Base-by-base conservation (phyloP, 2,888 invertebrate species). In the Matsumyia berberina region DNA sequence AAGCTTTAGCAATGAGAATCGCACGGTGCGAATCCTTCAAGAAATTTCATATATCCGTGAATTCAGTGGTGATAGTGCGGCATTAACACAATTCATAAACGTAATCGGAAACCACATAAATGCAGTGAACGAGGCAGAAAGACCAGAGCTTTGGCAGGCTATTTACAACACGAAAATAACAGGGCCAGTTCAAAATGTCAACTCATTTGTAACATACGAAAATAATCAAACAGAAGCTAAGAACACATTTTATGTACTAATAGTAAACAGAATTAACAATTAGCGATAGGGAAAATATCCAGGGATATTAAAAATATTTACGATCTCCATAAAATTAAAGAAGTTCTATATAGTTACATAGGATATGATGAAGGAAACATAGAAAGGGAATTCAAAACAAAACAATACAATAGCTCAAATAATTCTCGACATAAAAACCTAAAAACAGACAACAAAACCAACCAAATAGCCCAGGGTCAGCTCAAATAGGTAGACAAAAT, bases 161-260 rank as follows among this genome's bases (percentile, higher is more conserved):
- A 46, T 46, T 11, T 46, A 24, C 11, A 46, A 46, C 8, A 19
- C 19, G 4, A 46, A 46, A 46, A 46, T 46, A 0, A 46, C 46
- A 19, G 46, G 46, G 19, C 19, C 19, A 42, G 49, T 58, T 9
- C 19, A 58, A 24, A 8, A 70, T n/a, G 44, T 55, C 33, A 69
- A 69, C 15, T n/a, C 44, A n/a, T 69, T 69, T 35, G 55, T 12
- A 57, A 69, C 69, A 31, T 69, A 69, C 15, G 67, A 69, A 69
- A 42, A 35, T 12, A 37, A 66, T 37, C 19, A 35, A 33, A 33
- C 11, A 17, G 64, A 66, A 37, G 49, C 19, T 12, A 51, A 8
- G n/a, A 66, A 49, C 35, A 66, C 19, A 11, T 66, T 66, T 19
- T 51, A 66, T 37, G 9, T 33, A 33, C 3, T 69, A 42, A 33